Evolutionary conservation across 2,888 invertebrate genomes (phyloP), one percentile per base, ranked within the genome.

Genomic region (Tryphoninae sp.): DNA sequence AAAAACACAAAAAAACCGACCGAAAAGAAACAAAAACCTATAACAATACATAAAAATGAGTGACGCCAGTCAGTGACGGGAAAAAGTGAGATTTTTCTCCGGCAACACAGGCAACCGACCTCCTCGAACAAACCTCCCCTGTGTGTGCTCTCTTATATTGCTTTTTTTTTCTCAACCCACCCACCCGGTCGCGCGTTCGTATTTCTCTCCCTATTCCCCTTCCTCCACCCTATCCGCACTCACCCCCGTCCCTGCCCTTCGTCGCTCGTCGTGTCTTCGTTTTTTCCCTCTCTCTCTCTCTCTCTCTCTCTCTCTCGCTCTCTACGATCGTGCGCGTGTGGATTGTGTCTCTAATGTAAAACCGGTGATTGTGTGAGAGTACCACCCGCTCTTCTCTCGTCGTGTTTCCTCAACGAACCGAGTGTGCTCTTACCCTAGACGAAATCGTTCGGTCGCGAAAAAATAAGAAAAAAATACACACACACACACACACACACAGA

Each of bases 111-210:
- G 22, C 80, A 51, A 69, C 53, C 75, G 69, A 78, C 80, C 55
- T 33, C 45, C 64, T 68, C 67, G 65, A 59, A 61, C 51, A 71
- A 65, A 69, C 49, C 61, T 67, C 19, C 72, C 67, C 42, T 26
- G 16, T 19, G n/a, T 19, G 55, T 55, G 55, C 19, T 55, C 55
- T 55, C 55, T 16, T 64, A 45, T 78, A 59, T 64, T 40, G 69
- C 71, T 62, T 78, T 69, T 72, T 55, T 73, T 59, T 61, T 55
- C 69, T 59, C 51, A 22, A 16, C 26, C 51, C 58, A 58, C 42
- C 68, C 69, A 75, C 64, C 81, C 78, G 74, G 78, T 75, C 71
- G 71, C 71, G 74, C 80, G 80, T 74, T 79, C 71, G 58, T 33
- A 33, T 59, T 33, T 68, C 61, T 59, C 59, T 40, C 45, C 42